Evolutionary conservation across 64 coral and sea anemone genomes (phyloP).

Genomic region (Cladopsammia gracilis): DNA sequence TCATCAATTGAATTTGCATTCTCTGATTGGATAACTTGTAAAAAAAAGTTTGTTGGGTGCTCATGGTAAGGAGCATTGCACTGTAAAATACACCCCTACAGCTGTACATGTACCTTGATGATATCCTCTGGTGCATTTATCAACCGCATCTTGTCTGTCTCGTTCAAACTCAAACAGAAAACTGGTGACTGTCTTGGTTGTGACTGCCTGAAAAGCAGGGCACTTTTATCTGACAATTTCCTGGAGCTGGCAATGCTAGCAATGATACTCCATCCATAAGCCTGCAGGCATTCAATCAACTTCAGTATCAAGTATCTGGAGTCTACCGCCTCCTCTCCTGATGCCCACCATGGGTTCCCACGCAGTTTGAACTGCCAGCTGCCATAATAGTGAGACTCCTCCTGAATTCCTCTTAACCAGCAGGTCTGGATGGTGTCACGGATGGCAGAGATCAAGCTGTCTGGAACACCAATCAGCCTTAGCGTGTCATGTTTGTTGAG

Average conservation of each 20-base stretch:
- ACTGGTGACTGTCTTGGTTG: constrained; percentile 34
- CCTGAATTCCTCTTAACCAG: constrained; percentile 62
- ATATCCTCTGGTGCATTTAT: constrained; percentile 80
- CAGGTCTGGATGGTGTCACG: constrained; percentile 20
- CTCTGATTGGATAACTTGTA: no score
- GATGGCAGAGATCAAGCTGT: constrained; percentile 7
- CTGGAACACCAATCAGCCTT: constrained; percentile 55
- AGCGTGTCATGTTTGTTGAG: constrained; percentile 48
- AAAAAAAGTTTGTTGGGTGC: no score
- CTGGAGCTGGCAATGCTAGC: constrained; percentile 19
- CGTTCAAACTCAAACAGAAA: constrained; percentile 78
- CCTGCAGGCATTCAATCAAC: constrained; percentile 10
- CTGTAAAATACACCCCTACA: constrained; percentile 2
- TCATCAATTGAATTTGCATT: no score
- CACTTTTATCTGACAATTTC: constrained; percentile 58
- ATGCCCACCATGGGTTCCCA: constrained; percentile 62
- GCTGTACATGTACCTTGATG: no score
- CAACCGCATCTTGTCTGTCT: constrained; percentile 82
- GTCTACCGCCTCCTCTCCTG: constrained; percentile 45
- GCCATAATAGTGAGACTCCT: constrained; percentile 39
- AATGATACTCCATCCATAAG: constrained; percentile 20
- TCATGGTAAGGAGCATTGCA: no score
- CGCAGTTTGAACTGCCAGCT: constrained; percentile 68
- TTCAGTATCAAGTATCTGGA: constrained; percentile 36
- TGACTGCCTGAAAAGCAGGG: constrained; percentile 65